Evolutionary conservation across 1,140 invertebrate species (phyloP).

Genomic region (Argopecten irradians): DNA sequence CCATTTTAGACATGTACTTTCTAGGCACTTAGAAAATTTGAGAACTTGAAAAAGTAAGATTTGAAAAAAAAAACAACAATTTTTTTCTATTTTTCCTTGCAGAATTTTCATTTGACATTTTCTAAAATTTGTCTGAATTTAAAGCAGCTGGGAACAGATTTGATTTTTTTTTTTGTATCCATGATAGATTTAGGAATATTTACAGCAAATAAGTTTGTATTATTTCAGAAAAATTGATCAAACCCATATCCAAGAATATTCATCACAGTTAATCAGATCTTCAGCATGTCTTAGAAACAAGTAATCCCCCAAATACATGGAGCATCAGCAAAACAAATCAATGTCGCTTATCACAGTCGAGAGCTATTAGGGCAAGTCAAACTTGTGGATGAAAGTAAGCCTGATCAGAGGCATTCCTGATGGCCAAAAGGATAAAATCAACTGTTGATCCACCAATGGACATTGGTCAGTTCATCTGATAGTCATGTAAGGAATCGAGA

Average conservation of each 20-base stretch:
- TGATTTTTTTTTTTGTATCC: neutral
- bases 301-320: neutral
- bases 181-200: neutral
- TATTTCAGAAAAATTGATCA: neutral
- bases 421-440: conserved; percentile 1
- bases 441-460: neutral
- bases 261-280: neutral
- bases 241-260: neutral
- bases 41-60: too few relatives aligned
- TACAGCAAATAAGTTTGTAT: neutral
- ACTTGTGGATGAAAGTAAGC: neutral
- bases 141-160: too few relatives aligned
- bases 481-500: neutral
- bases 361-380: neutral
- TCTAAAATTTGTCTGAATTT: too few relatives aligned
- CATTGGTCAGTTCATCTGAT: conserved; percentile 14
- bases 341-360: neutral
- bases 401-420: neutral
- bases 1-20: neutral
- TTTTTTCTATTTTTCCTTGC: neutral
- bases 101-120: neutral
- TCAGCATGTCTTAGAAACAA: conserved; percentile 16
- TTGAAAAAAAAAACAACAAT: neutral
- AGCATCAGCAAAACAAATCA: neutral
- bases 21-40: neutral